Percentiles rank a stretch among this genome's conserved stretches.
phyloP scores from a whole-genome alignment of 1,140 invertebrate genomes.

The Onthophagus taurus region DNA sequence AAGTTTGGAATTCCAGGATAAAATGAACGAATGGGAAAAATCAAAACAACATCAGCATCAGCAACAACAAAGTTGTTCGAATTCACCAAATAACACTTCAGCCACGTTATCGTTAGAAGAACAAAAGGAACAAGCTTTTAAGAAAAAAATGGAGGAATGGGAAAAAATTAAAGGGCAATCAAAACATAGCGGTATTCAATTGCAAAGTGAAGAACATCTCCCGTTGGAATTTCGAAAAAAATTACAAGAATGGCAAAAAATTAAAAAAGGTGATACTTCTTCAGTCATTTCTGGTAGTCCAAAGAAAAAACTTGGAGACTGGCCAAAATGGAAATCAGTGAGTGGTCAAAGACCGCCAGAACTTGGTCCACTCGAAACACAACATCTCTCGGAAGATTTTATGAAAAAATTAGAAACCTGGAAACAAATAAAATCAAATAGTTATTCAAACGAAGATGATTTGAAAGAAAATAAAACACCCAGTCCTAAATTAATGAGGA shows the following conservation, averaged over 20 bases:
- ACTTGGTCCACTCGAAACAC: conserved; percentile 41
- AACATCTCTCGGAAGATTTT: conserved; percentile 57
- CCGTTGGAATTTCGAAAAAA: conserved; percentile 64
- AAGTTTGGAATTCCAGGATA: conserved; percentile 60
- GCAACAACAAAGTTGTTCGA: conserved; percentile 8
- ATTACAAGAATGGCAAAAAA: conserved; percentile 10
- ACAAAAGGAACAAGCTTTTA: conserved; percentile 27
- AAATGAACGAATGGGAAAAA: conserved; percentile 62
- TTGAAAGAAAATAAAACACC: conserved; percentile 31
- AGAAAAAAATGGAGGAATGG: conserved; percentile 37
- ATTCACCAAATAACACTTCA: conserved; percentile 15
- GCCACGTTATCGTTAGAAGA: conserved; percentile 26
- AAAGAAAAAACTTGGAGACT: conserved; percentile 40
- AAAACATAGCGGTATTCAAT: conserved; percentile 21
- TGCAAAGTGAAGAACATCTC: conserved; percentile 51
- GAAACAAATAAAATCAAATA: conserved; percentile 52
- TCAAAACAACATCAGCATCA: conserved; percentile 36
- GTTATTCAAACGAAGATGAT: conserved; percentile 37
- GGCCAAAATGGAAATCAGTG: conserved; percentile 57
- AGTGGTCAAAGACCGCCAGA: conserved; percentile 38
- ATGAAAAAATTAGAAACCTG: conserved; percentile 59
- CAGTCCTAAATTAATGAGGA: conserved; percentile 35
- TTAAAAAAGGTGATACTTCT: background rate
- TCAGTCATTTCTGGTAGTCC: too few species aligned
- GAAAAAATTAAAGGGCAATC: conserved; percentile 34